These are phyloP conservation scores for Drymonia ruficornis DNA, from an alignment of 2,888 invertebrate genomes.

Conservation along the genomic window DNA sequence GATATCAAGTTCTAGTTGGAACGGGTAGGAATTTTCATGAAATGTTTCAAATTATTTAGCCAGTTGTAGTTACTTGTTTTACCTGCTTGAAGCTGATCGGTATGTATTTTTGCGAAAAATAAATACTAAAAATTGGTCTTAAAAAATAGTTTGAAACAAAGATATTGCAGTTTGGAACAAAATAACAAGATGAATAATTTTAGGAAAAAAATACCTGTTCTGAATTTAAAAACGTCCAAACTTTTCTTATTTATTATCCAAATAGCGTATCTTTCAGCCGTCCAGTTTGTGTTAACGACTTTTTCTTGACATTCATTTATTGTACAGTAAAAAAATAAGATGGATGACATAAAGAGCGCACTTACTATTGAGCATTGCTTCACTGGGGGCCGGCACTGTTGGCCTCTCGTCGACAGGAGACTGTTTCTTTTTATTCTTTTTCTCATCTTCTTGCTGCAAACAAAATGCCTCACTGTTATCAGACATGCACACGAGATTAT, in stretches of 20 bases:
- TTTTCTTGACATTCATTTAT: background rate
- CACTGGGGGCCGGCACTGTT: slow-evolving; percentile 77
- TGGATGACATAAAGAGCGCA: slow-evolving; percentile 12
- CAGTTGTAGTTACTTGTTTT: too few species aligned
- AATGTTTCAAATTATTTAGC: background rate
- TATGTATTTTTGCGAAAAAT: too few species aligned
- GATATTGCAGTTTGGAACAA: too few species aligned
- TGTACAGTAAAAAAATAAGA: slow-evolving; percentile 18
- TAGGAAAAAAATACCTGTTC: background rate
- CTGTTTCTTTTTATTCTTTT: slow-evolving; percentile 77
- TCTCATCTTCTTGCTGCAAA: slow-evolving; percentile 79
- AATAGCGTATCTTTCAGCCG: background rate
- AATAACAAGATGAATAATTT: background rate
- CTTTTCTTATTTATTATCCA: background rate
- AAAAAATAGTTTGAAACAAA: too few species aligned
- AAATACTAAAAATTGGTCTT: too few species aligned
- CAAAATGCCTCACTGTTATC: slow-evolving; percentile 53
- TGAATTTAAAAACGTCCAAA: background rate
- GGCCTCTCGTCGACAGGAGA: slow-evolving; percentile 79
- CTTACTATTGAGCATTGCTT: slow-evolving; percentile 83
- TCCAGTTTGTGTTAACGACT: background rate
- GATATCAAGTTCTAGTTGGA: slow-evolving; percentile 23
- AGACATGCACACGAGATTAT: slow-evolving; percentile 61
- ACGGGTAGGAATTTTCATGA: background rate
- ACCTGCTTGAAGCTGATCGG: background rate